phyloP scores from a whole-genome alignment of 1,140 invertebrate species.

The Probaryconus sp. region DNA sequence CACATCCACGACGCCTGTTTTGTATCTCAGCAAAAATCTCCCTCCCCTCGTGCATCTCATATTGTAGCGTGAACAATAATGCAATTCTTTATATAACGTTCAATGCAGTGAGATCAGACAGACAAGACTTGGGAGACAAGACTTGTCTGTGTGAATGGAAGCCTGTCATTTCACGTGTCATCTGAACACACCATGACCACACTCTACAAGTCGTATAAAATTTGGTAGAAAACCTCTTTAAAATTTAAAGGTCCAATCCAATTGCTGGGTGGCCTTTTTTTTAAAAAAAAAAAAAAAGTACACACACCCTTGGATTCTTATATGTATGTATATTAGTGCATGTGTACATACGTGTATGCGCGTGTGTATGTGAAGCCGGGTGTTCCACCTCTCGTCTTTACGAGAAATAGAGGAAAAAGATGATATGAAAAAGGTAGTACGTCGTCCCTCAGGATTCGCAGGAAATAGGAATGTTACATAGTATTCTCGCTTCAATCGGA shows the following conservation, averaged over 20 bases:
- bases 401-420: constrained; percentile 25
- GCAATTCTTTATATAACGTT: constrained; percentile 45
- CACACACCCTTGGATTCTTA: background rate
- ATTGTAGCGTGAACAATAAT: constrained; percentile 43
- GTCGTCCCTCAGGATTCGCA: constrained; percentile 52
- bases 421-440: constrained; percentile 24
- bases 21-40: constrained; percentile 11
- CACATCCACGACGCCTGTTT: constrained; percentile 16
- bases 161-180: constrained; percentile 46
- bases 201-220: constrained; percentile 28
- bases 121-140: no score
- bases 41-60: constrained; percentile 11
- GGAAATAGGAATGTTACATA: constrained; percentile 63
- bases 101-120: constrained; percentile 27
- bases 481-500: constrained; percentile 42
- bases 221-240: constrained; percentile 50
- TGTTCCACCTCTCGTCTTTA: constrained; percentile 14
- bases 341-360: background rate
- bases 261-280: constrained; percentile 25
- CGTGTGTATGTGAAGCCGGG: constrained; percentile 24
- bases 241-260: constrained; percentile 54
- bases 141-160: background rate
- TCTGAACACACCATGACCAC: constrained; percentile 44
- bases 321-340: background rate
- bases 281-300: no score